Percentiles rank a stretch among this genome's conserved stretches.
Evolutionary conservation across 1,140 invertebrate genomes (phyloP).

Genomic region (Neodiprion virginianus): DNA sequence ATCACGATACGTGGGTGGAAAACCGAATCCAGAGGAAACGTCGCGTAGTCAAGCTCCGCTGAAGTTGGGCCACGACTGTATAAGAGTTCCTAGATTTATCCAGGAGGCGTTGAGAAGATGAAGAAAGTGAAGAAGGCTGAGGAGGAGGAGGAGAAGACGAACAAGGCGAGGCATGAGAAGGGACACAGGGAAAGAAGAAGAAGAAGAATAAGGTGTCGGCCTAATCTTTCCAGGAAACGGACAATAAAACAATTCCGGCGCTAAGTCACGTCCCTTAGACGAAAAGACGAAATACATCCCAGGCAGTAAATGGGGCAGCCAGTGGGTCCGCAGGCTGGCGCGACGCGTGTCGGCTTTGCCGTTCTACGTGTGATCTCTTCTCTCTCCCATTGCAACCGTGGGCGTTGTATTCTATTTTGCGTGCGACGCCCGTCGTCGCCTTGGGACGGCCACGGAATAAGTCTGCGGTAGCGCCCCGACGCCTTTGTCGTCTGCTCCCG

Average conservation of each 20-base stretch:
- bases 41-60: neutral
- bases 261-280: neutral
- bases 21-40: neutral
- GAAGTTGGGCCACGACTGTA: neutral
- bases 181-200: neutral
- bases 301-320: conserved; percentile 6
- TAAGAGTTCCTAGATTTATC: neutral
- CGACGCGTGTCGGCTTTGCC: neutral
- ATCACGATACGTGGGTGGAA: neutral
- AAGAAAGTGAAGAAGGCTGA: neutral
- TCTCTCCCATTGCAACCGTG: neutral
- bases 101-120: neutral
- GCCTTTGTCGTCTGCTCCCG: neutral
- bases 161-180: neutral
- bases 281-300: neutral
- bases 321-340: neutral
- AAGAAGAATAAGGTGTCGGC: neutral
- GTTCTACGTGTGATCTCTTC: neutral
- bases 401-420: conserved; percentile 3
- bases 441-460: neutral
- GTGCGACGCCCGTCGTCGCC: conserved; percentile 5
- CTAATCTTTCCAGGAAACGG: conserved; percentile 1
- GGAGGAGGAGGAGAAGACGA: neutral
- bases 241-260: conserved; percentile 2
- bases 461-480: conserved; percentile 6